Base-by-base conservation (phyloP, 92 coral and sea anemone genomes). In the Epizoanthus stellaris region DNA sequence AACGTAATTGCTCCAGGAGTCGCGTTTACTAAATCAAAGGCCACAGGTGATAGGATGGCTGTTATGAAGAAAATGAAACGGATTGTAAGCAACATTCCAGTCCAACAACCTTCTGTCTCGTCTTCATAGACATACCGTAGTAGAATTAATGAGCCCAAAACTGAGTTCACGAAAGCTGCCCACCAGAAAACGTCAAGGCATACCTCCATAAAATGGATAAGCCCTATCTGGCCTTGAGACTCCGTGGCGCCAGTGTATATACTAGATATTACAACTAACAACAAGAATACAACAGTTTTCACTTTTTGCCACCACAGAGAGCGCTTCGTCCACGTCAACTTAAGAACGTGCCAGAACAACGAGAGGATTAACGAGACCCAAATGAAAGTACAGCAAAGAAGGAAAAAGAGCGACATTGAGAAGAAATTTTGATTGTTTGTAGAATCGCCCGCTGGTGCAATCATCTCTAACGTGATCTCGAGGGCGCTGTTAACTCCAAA, bases 311-410 rank as follows among this genome's bases (percentile, higher is more conserved):
- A 90, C 70, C 81, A 72, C 3, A 73, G 30, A 11, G 91, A 65
- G 11, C 88, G 76, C 54, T 93, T 93, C 17, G 81, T 75, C 9
- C 91, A 83, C 14, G 87, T 82, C 6, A 81, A 80, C 62, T 84
- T 76, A 5, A 90, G 77, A 62, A 93, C 91, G 15, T 93, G 92
- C 93, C 93, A 93, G 74, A 93, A 90, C 7, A 93, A 86, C n/a
- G 96, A 93, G 43, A 91, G 77, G 15, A 93, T 75, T 3, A 93
- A 58, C 3, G 91, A 90, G 6, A 84, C 84, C 43, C 73, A 58
- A 40, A 90, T 62, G 47, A 87, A 56, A 17, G 91, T 76, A 54
- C 88, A 90, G 66, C 90, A 58, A 19, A 90, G 90, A 14, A 88
- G 79, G 9, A 88, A 17, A 25, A 93, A 86, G 92, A 88, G 39